Percentiles rank a stretch among this genome's conserved stretches.
Conservation (phyloP, 2,113 vertebrate genomes). For the Vulpes lagopus region DNA sequence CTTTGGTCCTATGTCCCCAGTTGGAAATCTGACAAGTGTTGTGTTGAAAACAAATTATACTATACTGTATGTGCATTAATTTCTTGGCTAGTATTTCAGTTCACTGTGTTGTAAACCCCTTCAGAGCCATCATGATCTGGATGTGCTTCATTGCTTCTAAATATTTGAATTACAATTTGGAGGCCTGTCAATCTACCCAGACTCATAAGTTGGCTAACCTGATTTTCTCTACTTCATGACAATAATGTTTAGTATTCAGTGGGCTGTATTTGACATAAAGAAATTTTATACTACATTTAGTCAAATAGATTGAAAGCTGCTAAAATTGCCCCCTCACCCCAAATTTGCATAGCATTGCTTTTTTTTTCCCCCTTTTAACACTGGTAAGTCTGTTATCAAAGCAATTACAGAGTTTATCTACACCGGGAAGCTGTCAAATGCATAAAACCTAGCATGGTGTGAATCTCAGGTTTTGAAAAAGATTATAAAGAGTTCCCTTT, state of each 20-base stretch:
- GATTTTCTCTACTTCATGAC: constrained; percentile 77
- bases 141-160: constrained; percentile 70
- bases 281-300: constrained; percentile 80
- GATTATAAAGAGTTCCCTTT: constrained; percentile 23
- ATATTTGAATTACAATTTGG: constrained; percentile 75
- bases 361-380: constrained; percentile 12
- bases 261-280: constrained; percentile 69
- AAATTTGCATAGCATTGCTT: neutral
- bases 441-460: constrained; percentile 49
- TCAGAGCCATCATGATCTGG: constrained; percentile 58
- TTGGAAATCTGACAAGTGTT: constrained; percentile 43
- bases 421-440: constrained; percentile 72
- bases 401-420: constrained; percentile 80
- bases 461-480: constrained; percentile 50
- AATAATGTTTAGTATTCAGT: constrained; percentile 74
- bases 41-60: constrained; percentile 54
- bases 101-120: constrained; percentile 47
- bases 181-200: constrained; percentile 66
- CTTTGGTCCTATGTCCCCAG: neutral
- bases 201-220: constrained; percentile 65
- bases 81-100: constrained; percentile 66
- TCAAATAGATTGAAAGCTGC: constrained; percentile 79
- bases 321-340: neutral
- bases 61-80: neutral
- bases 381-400: constrained; percentile 71